Base-by-base conservation (phyloP, 2,888 invertebrate genomes). In the Athalia rosae region DNA sequence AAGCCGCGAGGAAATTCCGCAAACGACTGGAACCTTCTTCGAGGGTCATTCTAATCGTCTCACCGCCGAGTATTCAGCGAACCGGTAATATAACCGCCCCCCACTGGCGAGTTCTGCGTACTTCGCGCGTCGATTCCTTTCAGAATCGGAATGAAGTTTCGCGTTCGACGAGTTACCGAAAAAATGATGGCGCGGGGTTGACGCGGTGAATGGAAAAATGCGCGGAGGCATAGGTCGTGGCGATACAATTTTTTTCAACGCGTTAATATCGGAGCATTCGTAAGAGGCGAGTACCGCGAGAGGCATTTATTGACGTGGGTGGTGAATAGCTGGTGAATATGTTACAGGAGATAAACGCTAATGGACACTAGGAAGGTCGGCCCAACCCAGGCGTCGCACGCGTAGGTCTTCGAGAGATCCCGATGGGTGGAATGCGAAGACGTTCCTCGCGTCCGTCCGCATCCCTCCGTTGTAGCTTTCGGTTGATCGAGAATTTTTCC, bases 281-380 rank as follows among this genome's bases (percentile, higher is more conserved):
- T 58, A 58, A 53, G 53, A n/a, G 11, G 41, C 41, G 7, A 15
- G 28, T 61, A 48, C 11, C n/a, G n/a, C n/a, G n/a, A 61, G 71
- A 62, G 61, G 47, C 74, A 62, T 74, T 61, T 28, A 61, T 74
- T 74, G 59, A 61, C 74, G 74, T 62, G 59, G 74, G 74, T 59
- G 74, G 74, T 74, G 74, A 13, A 61, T 61, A 62, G 74, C 61
- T 56, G 50, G 41, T 28, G 41, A 74, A 74, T 74, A 74, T 48
- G 74, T 74, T 48, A n/a, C n/a, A 74, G 61, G 48, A 74, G 61
- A 74, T 74, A 61, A 61, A 61, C 62, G 74, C 74, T 62, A 74
- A 74, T 74, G 74, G 74, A 74, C 74, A 59, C 48, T 50, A 62
- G 59, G 7, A 62, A 61, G 50, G 56, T 43, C 45, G 47, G 59